A percentile compares a stretch with the other conserved stretches of the same genome.
Conservation (phyloP, 1,140 invertebrate species). For the Musca domestica region DNA sequence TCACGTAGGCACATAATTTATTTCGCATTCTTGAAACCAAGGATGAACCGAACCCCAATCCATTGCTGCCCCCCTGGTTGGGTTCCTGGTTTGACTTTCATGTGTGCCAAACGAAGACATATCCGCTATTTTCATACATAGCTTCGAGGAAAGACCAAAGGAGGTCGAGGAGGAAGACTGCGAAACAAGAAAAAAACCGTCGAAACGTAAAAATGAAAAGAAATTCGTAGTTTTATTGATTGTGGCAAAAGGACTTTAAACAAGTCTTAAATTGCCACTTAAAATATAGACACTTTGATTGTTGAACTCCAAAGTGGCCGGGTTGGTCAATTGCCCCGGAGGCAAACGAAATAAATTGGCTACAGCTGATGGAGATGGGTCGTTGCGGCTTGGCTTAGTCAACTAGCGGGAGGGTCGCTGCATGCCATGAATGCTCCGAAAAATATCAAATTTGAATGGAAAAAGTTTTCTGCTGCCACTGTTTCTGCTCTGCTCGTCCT, state of each 20-base stretch:
- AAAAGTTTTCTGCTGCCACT: no score
- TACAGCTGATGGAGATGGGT: neutral
- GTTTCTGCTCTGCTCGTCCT: no score
- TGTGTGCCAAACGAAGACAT: neutral
- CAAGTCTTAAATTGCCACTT: conserved; percentile 22
- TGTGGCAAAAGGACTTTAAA: conserved; percentile 18
- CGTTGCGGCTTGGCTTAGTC: no score
- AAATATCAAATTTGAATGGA: no score
- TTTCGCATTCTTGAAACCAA: no score
- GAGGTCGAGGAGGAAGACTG: neutral
- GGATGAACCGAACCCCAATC: no score
- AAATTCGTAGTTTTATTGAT: conserved; percentile 12
- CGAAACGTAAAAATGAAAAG: no score
- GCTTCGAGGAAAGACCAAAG: neutral
- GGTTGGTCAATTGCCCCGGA: conserved; percentile 5
- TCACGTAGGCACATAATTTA: no score
- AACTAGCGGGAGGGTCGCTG: no score
- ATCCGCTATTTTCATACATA: neutral
- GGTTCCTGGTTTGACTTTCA: no score
- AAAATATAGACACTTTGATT: conserved; percentile 16
- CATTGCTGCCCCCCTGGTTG: no score
- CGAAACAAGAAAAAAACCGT: neutral
- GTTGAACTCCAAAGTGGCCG: neutral
- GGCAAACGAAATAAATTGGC: conserved; percentile 10
- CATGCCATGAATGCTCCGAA: no score